Conservation (phyloP, 1,140 invertebrate genomes). For the Harpegnathos saltator region DNA sequence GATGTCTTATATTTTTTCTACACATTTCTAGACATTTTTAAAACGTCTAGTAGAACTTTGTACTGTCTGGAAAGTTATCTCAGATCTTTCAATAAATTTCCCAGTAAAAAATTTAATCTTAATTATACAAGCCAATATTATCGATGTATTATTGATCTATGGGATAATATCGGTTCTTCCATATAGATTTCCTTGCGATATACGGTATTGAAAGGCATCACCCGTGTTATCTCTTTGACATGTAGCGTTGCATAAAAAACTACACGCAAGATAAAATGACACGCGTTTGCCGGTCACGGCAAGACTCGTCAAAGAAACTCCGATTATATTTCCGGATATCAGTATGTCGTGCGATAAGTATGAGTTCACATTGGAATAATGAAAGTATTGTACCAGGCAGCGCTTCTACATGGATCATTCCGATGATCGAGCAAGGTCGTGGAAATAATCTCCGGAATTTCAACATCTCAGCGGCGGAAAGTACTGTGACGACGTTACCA, state of each 20-base stretch:
- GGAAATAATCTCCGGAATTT: slow-evolving; percentile 82
- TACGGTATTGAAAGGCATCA: too few relatives aligned
- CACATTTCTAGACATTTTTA: too few relatives aligned
- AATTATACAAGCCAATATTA: background rate
- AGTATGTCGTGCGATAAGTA: background rate
- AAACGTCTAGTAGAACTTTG: background rate
- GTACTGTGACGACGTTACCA: background rate
- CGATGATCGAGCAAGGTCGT: slow-evolving; percentile 87
- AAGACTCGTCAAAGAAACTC: background rate
- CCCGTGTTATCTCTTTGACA: too few relatives aligned
- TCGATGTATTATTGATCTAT: background rate
- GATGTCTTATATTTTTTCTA: too few relatives aligned
- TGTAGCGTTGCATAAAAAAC: background rate
- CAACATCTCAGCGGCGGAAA: slow-evolving; percentile 75
- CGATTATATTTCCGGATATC: background rate
- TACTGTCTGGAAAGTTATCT: background rate
- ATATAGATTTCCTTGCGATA: too few relatives aligned
- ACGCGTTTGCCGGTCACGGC: background rate
- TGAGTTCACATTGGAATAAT: background rate
- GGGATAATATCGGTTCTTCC: background rate
- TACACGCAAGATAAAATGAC: background rate
- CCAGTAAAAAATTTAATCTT: background rate
- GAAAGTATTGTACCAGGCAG: slow-evolving; percentile 88
- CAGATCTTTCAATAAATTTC: background rate
- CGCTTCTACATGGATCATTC: slow-evolving; percentile 91